Evolutionary conservation across 2,113 vertebrate species (phyloP), one percentile per base, ranked within the genome.

Genomic region (Hymenochirus boettgeri): DNA sequence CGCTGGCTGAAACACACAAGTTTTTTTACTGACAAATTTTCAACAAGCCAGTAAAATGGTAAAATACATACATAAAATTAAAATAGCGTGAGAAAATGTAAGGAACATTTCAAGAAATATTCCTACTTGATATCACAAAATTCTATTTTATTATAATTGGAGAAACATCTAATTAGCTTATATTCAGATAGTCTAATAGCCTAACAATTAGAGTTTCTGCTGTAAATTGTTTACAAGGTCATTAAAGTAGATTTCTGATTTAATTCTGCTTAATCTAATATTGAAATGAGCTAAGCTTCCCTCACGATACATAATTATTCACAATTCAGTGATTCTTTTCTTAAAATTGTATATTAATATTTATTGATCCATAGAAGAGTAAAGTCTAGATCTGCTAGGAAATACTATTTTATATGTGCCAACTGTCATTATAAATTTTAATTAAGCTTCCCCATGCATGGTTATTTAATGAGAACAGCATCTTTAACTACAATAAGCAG

Each of bases 231-330:
- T 78, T 70, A 73, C 5, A 53, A 75, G 69, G 54, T 72, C 58
- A 47, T 78, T 71, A 74, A 62, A 65, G 75, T 25, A 8, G 21
- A 73, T 71, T 69, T 75, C 61, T 75, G 71, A 71, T 65, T 61
- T 76, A 73, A 75, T 57, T 70, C 37, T 51, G 3, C 35, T 47
- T 59, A 69, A 72, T 69, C 35, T 65, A 65, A 70, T 71, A 75
- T 63, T 73, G 76, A 82, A 82, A 80, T 74, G 59, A 76, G 73
- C 76, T 79, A 74, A 75, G 73, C 76, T 72, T 63, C 48, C 31
- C 72, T 75, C 50, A 24, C 77, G 73, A 76, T 63, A 79, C 55
- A 75, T 57, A 81, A 86, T 82, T 81, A 85, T 65, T 66, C 80
- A 65, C 72, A 79, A 77, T 75, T 78, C 74, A 79, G 73, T 53